These are phyloP conservation scores for Chanos chanos DNA, from an alignment of 2,797 vertebrate species.

Conservation along the genomic window DNA sequence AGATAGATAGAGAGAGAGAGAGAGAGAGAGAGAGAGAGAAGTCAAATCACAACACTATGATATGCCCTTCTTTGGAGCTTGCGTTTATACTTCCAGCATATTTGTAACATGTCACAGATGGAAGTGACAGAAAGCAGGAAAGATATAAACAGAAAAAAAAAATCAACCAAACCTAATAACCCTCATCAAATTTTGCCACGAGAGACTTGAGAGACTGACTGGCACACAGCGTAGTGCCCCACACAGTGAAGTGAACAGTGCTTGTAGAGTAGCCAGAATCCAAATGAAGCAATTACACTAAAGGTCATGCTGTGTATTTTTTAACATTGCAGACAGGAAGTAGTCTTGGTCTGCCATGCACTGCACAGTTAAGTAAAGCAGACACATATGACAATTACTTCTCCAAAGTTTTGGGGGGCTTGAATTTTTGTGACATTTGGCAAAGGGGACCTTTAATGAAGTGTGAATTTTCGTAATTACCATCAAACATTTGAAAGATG, in stretches of 20 bases:
- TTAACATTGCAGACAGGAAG: conserved; percentile 6
- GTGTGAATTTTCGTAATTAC: conserved; percentile 19
- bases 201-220: not conserved
- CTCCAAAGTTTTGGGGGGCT: conserved; percentile 25
- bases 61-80: too few species aligned
- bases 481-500: conserved; percentile 3
- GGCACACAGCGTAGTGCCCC: conserved; percentile 1
- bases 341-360: not conserved
- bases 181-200: not conserved
- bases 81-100: too few species aligned
- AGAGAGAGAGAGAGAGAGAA: not conserved
- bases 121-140: too few species aligned
- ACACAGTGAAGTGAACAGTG: not conserved
- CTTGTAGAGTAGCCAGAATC: conserved; percentile 30
- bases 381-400: conserved; percentile 27
- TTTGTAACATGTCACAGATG: too few species aligned
- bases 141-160: too few species aligned
- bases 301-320: conserved; percentile 36
- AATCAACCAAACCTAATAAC: too few species aligned
- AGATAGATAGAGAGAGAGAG: not conserved
- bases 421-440: conserved; percentile 35
- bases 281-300: conserved; percentile 43
- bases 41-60: not conserved
- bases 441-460: conserved; percentile 30
- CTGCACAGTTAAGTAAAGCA: conserved; percentile 9